These are phyloP conservation scores for Athetis lepigone DNA, from an alignment of 2,888 invertebrate species.

Conservation along the genomic window DNA sequence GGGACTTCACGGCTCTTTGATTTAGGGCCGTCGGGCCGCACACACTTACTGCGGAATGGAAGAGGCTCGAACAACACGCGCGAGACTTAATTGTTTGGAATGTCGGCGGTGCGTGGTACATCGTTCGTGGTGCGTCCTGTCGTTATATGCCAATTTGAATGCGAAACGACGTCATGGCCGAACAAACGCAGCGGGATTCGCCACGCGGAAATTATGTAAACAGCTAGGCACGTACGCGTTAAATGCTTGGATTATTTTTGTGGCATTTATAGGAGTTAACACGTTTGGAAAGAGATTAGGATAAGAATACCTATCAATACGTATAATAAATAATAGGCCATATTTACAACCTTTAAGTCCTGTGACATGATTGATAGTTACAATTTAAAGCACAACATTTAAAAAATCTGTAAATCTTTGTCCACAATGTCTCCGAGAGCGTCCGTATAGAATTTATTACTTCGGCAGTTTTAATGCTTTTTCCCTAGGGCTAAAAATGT, in stretches of 20 bases:
- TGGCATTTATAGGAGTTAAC: slow-evolving; percentile 1
- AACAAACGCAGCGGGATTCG: slow-evolving; percentile 52
- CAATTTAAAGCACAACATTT: slow-evolving; percentile 17
- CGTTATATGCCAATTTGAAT: slow-evolving; percentile 62
- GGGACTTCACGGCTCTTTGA: slow-evolving; percentile 86
- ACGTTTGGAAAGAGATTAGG: neutral
- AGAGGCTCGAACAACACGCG: slow-evolving; percentile 64
- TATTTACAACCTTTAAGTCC: neutral
- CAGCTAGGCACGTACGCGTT: slow-evolving; percentile 17
- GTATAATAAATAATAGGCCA: too few species aligned
- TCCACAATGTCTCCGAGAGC: slow-evolving; percentile 15
- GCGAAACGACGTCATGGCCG: slow-evolving; percentile 58
- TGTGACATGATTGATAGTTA: neutral
- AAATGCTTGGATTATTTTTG: neutral
- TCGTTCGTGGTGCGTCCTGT: slow-evolving; percentile 49
- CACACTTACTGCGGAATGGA: slow-evolving; percentile 70
- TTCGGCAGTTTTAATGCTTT: slow-evolving; percentile 29
- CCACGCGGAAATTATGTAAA: slow-evolving; percentile 43
- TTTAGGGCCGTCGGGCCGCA: slow-evolving; percentile 77
- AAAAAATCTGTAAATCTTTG: too few species aligned
- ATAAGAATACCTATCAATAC: neutral
- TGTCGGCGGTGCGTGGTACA: slow-evolving; percentile 38
- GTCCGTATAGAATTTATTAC: slow-evolving; percentile 33
- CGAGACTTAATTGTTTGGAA: slow-evolving; percentile 62
- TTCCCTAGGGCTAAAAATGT: slow-evolving; percentile 39